Conservation (phyloP, 2,113 vertebrate species). For the Lophotis ruficrista region DNA sequence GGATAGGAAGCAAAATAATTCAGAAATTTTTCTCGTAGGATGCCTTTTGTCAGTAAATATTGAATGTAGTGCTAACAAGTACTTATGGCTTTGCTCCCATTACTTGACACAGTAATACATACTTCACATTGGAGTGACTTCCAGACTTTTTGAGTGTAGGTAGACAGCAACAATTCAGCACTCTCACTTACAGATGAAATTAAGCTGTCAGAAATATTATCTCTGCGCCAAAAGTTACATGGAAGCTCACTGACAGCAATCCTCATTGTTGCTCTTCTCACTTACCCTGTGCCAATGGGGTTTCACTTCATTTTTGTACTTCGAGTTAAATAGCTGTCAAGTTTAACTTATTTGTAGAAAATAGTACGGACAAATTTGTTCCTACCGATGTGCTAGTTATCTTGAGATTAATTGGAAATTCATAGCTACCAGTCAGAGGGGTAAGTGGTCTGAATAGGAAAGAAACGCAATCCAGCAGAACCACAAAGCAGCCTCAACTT, state of each 20-base stretch:
- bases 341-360: neutral
- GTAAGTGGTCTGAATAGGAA: neutral
- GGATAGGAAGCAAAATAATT: neutral
- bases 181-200: neutral
- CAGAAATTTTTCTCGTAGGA: neutral
- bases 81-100: neutral
- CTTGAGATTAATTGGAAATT: neutral
- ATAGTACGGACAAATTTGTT: neutral
- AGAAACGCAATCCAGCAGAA: neutral
- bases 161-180: neutral
- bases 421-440: neutral
- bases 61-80: neutral
- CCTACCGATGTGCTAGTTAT: neutral
- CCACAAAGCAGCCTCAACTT: neutral
- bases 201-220: neutral
- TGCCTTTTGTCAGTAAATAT: neutral
- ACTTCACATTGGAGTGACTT: neutral
- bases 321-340: neutral
- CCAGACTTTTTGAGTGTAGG: neutral
- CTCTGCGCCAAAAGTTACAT: neutral
- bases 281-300: neutral
- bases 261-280: neutral
- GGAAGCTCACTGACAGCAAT: neutral
- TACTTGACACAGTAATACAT: neutral
- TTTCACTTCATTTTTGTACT: neutral